Percentiles rank a stretch among this genome's conserved stretches.
Conservation (phyloP, 1,140 invertebrate genomes). For the Drosophila orosa region DNA sequence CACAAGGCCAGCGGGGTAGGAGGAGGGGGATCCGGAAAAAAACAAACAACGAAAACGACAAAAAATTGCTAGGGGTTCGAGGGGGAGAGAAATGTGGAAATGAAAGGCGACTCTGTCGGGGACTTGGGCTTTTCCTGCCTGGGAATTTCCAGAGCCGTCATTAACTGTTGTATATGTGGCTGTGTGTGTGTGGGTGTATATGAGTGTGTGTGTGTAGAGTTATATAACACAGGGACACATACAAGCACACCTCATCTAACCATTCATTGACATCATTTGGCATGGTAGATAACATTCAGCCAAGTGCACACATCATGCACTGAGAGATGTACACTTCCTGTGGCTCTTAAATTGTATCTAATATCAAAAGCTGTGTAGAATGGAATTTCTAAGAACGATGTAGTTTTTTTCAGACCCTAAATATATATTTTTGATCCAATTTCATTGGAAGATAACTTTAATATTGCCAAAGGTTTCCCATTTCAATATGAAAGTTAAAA, state of each 20-base stretch:
- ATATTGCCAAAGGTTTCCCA: no score
- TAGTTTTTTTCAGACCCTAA: neutral
- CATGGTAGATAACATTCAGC: constrained; percentile 78
- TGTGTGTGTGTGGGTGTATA: constrained; percentile 12
- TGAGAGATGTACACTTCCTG: neutral
- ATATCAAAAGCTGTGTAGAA: neutral
- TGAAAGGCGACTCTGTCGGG: constrained; percentile 40
- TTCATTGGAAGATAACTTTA: no score
- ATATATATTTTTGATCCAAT: no score
- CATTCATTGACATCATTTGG: constrained; percentile 79
- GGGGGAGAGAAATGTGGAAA: constrained; percentile 33
- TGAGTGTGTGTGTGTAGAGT: constrained; percentile 10
- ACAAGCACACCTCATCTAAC: constrained; percentile 75
- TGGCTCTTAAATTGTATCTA: accelerated
- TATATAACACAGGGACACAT: constrained; percentile 40
- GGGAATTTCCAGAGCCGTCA: constrained; percentile 64
- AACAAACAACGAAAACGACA: constrained; percentile 47
- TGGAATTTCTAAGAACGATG: neutral
- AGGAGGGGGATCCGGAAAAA: constrained; percentile 28
- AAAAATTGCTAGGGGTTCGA: constrained; percentile 8
- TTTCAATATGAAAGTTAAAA: no score
- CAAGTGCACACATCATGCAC: constrained; percentile 60
- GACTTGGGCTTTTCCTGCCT: constrained; percentile 43
- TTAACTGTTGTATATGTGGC: constrained; percentile 54
- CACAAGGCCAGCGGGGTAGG: neutral